A percentile compares a stretch with the other conserved stretches of the same genome.
Evolutionary conservation across 2,113 vertebrate genomes (phyloP).

Genomic region (Saiga tatarica): DNA sequence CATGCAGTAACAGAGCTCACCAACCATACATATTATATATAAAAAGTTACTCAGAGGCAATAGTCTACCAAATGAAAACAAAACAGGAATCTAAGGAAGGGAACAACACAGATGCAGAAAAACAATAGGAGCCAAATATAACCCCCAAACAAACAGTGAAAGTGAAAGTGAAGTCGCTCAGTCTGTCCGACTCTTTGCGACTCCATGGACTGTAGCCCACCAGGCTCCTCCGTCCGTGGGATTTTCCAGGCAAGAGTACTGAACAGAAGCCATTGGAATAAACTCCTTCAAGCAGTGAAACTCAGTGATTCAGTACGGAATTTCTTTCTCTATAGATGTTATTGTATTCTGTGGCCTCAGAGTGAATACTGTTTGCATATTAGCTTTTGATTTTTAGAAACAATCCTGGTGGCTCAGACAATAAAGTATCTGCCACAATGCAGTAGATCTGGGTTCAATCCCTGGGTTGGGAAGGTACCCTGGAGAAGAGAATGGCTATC

Average conservation of each 20-base stretch:
- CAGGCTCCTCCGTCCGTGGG: too few species aligned
- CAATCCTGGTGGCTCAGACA: not conserved
- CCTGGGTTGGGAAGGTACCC: not conserved
- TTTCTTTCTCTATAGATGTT: not conserved
- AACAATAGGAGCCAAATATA: not conserved
- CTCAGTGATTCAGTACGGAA: not conserved
- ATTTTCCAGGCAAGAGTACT: too few species aligned
- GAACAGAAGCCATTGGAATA: not conserved
- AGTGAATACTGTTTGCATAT: not conserved
- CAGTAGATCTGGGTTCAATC: not conserved
- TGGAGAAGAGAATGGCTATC: not conserved
- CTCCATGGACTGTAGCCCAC: too few species aligned
- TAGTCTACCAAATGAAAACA: not conserved
- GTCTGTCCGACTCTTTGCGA: too few species aligned
- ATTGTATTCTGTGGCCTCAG: not conserved
- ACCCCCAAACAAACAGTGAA: not conserved
- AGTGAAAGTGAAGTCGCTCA: too few species aligned
- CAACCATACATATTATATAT: not conserved
- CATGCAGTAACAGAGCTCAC: not conserved
- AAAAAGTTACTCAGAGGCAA: not conserved
- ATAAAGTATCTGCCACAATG: not conserved
- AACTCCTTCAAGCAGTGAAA: not conserved
- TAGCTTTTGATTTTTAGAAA: not conserved
- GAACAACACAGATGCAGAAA: not conserved
- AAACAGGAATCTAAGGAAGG: not conserved